Evolutionary conservation across 1,140 invertebrate species (phyloP).

Genomic region (Formica selysi): DNA sequence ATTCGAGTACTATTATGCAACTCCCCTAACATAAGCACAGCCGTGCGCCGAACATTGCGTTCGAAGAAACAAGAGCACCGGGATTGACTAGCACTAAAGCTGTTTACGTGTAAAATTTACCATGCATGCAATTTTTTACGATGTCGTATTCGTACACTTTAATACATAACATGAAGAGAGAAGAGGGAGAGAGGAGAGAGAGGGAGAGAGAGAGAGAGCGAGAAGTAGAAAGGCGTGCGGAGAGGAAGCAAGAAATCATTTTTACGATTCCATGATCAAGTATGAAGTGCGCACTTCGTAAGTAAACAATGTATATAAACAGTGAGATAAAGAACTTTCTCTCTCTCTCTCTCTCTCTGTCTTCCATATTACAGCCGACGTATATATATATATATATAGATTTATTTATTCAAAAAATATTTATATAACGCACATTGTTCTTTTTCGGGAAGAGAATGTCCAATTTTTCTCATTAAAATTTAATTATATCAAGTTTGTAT

Average conservation of each 20-base stretch:
- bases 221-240: too few species aligned
- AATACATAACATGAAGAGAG: slow-evolving; percentile 24
- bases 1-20: slow-evolving; percentile 58
- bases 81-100: slow-evolving; percentile 46
- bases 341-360: too few species aligned
- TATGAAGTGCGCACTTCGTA: neutral
- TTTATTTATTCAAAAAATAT: slow-evolving; percentile 11
- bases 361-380: neutral
- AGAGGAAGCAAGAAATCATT: slow-evolving; percentile 48
- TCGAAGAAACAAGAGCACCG: slow-evolving; percentile 33
- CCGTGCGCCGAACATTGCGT: slow-evolving; percentile 63
- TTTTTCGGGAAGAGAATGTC: neutral
- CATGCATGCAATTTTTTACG: slow-evolving; percentile 54
- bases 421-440: neutral
- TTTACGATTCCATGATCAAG: slow-evolving; percentile 49
- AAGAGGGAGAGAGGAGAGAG: neutral
- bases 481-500: neutral
- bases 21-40: slow-evolving; percentile 29
- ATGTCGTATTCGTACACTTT: slow-evolving; percentile 44
- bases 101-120: slow-evolving; percentile 55
- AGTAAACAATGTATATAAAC: slow-evolving; percentile 50
- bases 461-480: neutral
- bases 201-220: too few species aligned
- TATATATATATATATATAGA: neutral
- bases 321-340: slow-evolving; percentile 13